phyloP scores from a whole-genome alignment of 1,140 invertebrate species.

The Aphis craccivora region DNA sequence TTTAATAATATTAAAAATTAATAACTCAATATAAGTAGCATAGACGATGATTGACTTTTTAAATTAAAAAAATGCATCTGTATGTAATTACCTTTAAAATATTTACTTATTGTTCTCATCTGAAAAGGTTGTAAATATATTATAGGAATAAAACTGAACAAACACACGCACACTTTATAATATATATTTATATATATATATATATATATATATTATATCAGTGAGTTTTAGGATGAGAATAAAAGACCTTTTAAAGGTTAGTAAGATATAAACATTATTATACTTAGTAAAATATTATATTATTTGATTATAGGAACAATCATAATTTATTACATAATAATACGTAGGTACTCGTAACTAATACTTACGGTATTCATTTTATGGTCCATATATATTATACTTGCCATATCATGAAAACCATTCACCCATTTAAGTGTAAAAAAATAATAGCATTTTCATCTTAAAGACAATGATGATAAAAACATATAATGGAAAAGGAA shows the following conservation, averaged over 20 bases:
- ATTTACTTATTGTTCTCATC: neutral
- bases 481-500: neutral
- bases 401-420: neutral
- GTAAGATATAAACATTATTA: neutral
- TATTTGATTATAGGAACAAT: neutral
- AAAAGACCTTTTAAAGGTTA: neutral
- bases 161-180: no score
- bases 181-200: no score
- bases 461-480: neutral
- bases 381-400: slow-evolving; percentile 3
- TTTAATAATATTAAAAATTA: neutral
- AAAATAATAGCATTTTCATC: slow-evolving; percentile 11
- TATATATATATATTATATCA: neutral
- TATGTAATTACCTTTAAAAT: neutral
- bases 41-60: neutral
- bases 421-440: neutral
- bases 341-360: neutral
- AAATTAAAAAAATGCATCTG: neutral
- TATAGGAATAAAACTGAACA: neutral
- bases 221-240: neutral
- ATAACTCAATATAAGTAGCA: neutral
- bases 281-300: neutral
- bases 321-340: neutral
- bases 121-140: neutral
- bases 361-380: neutral